A percentile compares a stretch with the other conserved stretches of the same genome.
Conservation (phyloP, 2,888 invertebrate genomes). For the Eupeodes luniger region DNA sequence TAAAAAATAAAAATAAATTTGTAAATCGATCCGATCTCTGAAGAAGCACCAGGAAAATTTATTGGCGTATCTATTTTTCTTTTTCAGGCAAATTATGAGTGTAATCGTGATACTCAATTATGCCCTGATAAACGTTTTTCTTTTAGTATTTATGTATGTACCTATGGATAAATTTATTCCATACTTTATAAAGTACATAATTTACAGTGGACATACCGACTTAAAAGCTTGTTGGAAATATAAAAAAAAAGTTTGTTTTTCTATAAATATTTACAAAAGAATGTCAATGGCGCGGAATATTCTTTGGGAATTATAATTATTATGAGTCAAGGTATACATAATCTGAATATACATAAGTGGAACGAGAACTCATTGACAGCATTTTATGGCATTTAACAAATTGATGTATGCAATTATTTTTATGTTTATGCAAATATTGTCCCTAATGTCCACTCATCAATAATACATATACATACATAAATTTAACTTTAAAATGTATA, state of each 20-base stretch:
- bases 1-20: neutral
- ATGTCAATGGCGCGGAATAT: conserved; percentile 17
- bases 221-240: neutral
- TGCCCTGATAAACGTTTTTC: neutral
- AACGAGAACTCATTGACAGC: neutral
- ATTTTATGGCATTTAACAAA: conserved; percentile 6
- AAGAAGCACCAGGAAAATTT: conserved; percentile 26
- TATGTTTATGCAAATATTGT: neutral
- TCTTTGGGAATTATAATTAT: conserved; percentile 21
- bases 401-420: conserved; percentile 2
- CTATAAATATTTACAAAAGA: conserved; percentile 28
- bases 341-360: neutral
- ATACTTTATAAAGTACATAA: neutral
- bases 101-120: conserved; percentile 39
- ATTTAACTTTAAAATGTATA: neutral
- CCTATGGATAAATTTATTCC: neutral
- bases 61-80: conserved; percentile 21
- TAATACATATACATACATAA: neutral
- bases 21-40: conserved; percentile 30
- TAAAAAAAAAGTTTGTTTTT: neutral
- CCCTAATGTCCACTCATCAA: too few species aligned
- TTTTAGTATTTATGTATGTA: neutral
- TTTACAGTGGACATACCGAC: neutral
- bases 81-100: conserved; percentile 11
- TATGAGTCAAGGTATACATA: too few species aligned